Percentiles rank a stretch among this genome's conserved stretches.
phyloP scores from a whole-genome alignment of 64 coral and sea anemone species.

The Porites lutea region DNA sequence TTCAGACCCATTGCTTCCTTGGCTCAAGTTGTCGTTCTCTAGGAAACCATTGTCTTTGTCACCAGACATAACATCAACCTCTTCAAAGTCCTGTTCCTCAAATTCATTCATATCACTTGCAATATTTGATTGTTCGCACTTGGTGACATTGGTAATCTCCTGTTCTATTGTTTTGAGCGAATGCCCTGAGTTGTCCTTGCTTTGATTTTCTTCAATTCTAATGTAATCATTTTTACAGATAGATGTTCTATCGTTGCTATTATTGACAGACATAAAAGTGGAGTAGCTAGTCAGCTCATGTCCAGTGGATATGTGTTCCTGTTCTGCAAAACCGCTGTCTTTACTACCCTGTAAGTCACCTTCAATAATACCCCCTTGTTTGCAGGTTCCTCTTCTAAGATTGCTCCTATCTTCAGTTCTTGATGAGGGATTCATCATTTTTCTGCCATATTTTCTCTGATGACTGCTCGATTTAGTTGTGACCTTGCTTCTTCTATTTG shows the following conservation, averaged over 20 bases:
- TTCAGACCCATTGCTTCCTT: neutral
- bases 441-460: neutral
- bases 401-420: neutral
- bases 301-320: neutral
- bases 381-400: neutral
- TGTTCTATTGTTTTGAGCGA: no score
- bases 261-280: neutral
- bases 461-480: neutral
- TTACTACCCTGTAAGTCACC: neutral
- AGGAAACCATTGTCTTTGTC: no score
- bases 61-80: neutral
- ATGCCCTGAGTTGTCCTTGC: no score
- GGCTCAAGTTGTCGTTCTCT: neutral
- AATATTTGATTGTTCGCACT: no score
- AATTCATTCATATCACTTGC: neutral
- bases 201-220: no score
- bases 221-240: neutral
- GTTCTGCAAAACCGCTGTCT: neutral
- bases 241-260: neutral
- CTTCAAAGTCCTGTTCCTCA: neutral
- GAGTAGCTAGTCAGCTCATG: neutral
- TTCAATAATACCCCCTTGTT: neutral
- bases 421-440: neutral
- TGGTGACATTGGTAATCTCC: no score
- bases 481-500: slow-evolving; percentile 13